Evolutionary conservation across 1,140 invertebrate genomes (phyloP).

Genomic region (Hyles euphorbiae): DNA sequence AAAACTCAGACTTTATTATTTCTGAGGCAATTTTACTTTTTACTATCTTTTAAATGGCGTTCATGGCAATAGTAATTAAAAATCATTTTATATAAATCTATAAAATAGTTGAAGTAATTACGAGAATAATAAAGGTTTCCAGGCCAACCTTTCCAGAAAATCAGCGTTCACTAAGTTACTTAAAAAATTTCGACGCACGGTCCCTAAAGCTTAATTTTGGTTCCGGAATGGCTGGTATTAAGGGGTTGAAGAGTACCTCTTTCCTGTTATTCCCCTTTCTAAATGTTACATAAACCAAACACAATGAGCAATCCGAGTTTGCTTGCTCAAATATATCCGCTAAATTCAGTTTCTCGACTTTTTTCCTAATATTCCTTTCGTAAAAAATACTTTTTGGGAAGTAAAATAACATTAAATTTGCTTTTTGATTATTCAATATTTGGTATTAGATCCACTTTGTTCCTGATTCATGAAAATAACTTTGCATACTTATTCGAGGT

Average conservation of each 20-base stretch:
- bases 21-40: background rate
- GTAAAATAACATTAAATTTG: too few species aligned
- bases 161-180: background rate
- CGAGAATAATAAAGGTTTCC: background rate
- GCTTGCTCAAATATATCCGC: slow-evolving; percentile 5
- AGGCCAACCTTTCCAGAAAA: background rate
- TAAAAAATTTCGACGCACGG: slow-evolving; percentile 11
- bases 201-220: slow-evolving; percentile 26
- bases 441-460: too few species aligned
- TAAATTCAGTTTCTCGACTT: background rate
- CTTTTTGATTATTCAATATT: too few species aligned
- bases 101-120: background rate
- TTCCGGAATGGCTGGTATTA: slow-evolving; percentile 24
- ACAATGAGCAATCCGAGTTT: slow-evolving; percentile 28
- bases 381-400: too few species aligned
- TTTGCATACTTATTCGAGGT: too few species aligned
- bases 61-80: background rate
- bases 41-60: background rate
- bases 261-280: slow-evolving; percentile 25
- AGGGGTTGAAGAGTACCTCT: slow-evolving; percentile 20
- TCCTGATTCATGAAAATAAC: too few species aligned
- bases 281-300: slow-evolving; percentile 42
- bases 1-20: background rate
- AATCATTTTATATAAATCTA: background rate
- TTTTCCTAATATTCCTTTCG: too few species aligned